Base-by-base conservation (phyloP, 2,888 invertebrate genomes). In the Sepiola atlantica region DNA sequence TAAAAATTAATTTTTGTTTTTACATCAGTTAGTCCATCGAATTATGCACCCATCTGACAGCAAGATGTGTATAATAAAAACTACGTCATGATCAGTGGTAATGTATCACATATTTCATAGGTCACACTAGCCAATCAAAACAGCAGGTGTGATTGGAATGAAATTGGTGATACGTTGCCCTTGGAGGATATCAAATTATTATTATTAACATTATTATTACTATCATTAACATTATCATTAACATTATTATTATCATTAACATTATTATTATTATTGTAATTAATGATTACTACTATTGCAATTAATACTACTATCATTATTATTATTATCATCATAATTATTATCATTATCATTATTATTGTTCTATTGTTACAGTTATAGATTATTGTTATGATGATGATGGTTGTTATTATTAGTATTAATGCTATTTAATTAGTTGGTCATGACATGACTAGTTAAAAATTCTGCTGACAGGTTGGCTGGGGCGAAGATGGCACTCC, bases 311-410 rank as follows among this genome's bases (percentile, higher is more conserved):
- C n/a, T 77, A 18, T 77, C 32, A 77, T 77, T 77, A 77, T 32
- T 77, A n/a, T 77, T 77, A 14, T 77, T 77, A 77, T 77, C 32
- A 77, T 77, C 4, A 77, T 77, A 18, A 77, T 77, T 77, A 77
- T 77, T 77, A 77, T 77, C 21, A 77, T n/a, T 77, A 32, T 77
- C 18, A 32, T 32, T 77, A n/a, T 77, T 77, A 18, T 77, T 77
- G 77, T 77, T n/a, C 32, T 77, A 18, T 77, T 77, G n/a, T 77
- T n/a, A 77, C 77, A 77, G 77, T n/a, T 77, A 77, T 77, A 77
- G 77, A 77, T 77, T 77, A 77, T 77, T 77, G n/a, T 77, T 77
- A 77, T 77, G 77, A 77, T 77, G 77, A 77, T 77, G 77, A 77
- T 77, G 77, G n/a, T 77, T 16, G n/a, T 77, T 77, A 32, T 77